A percentile compares a stretch with the other conserved stretches of the same genome.
phyloP scores from a whole-genome alignment of 2,888 invertebrate species.

The Sesia bembeciformis region DNA sequence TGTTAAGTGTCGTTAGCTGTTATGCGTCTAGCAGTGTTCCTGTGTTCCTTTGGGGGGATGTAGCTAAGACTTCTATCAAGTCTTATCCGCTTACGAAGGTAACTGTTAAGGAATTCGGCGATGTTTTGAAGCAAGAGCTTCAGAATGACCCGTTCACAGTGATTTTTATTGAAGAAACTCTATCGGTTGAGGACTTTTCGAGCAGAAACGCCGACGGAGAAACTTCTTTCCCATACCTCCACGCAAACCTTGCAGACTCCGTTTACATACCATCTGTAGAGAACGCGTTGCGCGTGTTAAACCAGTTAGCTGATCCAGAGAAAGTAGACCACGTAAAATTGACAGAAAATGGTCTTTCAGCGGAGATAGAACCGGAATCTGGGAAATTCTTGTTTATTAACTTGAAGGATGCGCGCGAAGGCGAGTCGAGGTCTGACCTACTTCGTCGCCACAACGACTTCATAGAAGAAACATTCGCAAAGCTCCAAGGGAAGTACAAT shows the following conservation, averaged over 20 bases:
- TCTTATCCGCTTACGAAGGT: slow-evolving; percentile 44
- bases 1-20: slow-evolving; percentile 47
- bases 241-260: slow-evolving; percentile 32
- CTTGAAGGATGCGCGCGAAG: slow-evolving; percentile 73
- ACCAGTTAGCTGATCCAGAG: slow-evolving; percentile 56
- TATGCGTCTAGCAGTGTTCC: slow-evolving; percentile 65
- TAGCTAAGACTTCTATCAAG: slow-evolving; percentile 26
- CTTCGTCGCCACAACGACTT: slow-evolving; percentile 76
- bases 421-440: slow-evolving; percentile 69
- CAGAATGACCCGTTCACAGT: slow-evolving; percentile 49
- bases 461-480: slow-evolving; percentile 68
- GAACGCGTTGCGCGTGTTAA: slow-evolving; percentile 71
- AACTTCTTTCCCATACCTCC: slow-evolving; percentile 50
- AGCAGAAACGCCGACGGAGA: slow-evolving; percentile 52
- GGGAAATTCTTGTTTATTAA: slow-evolving; percentile 70
- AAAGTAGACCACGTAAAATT: slow-evolving; percentile 42
- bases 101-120: slow-evolving; percentile 39
- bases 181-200: slow-evolving; percentile 76
- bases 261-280: slow-evolving; percentile 78
- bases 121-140: slow-evolving; percentile 42
- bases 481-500: slow-evolving; percentile 52
- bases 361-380: slow-evolving; percentile 45
- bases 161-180: slow-evolving; percentile 67
- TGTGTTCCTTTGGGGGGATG: slow-evolving; percentile 74
- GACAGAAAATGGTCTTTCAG: slow-evolving; percentile 48